Percentiles rank a stretch among this genome's conserved stretches.
These are phyloP conservation scores for Papilio elwesi DNA, from an alignment of 2,888 invertebrate species.

Conservation along the genomic window DNA sequence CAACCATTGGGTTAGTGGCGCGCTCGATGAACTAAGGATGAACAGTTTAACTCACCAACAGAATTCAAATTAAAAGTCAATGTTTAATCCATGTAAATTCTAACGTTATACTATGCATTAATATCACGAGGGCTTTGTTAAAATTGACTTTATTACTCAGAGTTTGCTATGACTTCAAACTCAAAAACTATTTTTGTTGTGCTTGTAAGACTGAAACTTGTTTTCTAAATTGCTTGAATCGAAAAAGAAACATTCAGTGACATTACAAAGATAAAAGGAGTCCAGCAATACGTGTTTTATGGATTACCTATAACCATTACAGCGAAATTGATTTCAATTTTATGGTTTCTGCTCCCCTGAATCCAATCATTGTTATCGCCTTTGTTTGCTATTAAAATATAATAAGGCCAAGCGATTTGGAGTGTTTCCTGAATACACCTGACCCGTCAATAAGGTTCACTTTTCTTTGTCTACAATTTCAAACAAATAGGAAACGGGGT, in stretches of 20 bases:
- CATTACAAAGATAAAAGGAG: slow-evolving; percentile 18
- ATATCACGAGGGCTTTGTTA: too few species aligned
- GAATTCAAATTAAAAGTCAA: too few species aligned
- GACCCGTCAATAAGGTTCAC: slow-evolving; percentile 23
- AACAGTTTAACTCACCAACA: too few species aligned
- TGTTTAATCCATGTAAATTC: too few species aligned
- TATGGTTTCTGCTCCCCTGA: slow-evolving; percentile 82
- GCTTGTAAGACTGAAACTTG: too few species aligned
- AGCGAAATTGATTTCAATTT: slow-evolving; percentile 83
- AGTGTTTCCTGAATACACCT: slow-evolving; percentile 56
- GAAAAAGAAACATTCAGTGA: slow-evolving; percentile 13
- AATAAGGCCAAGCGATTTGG: slow-evolving; percentile 73
- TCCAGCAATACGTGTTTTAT: slow-evolving; percentile 27
- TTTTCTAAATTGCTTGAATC: background rate
- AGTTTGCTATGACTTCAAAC: background rate
- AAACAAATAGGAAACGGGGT: slow-evolving; percentile 21
- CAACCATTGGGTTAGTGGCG: too few species aligned
- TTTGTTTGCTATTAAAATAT: slow-evolving; percentile 77
- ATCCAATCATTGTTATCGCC: slow-evolving; percentile 83
- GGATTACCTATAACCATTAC: slow-evolving; percentile 75
- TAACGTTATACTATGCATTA: too few species aligned
- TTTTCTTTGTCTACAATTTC: background rate
- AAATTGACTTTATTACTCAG: too few species aligned
- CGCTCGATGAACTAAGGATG: too few species aligned
- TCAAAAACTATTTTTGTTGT: background rate